Evolutionary conservation across 2,113 vertebrate genomes (phyloP), one percentile per base, ranked within the genome.

Genomic region (Acrocephalus kingi): DNA sequence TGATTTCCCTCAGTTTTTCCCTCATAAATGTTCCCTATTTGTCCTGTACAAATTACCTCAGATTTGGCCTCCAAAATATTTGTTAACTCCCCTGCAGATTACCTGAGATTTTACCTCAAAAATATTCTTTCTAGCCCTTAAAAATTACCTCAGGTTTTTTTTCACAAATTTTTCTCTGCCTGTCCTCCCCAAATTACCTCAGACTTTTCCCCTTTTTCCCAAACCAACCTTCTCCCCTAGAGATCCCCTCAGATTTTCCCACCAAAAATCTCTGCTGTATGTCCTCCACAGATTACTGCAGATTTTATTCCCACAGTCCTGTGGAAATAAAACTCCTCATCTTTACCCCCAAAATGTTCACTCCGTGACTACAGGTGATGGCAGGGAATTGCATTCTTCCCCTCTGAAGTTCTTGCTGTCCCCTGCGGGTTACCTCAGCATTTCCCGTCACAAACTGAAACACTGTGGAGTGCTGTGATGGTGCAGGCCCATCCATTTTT

Each of bases 231-330:
- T n/a, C 9, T 24, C 12, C 16, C 13, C 13, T 16, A 28, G 10
- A 46, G 18, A 17, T 28, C 24, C 3, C 10, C 54, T 58, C 43
- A 30, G 15, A 23, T 48, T 30, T 75, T 48, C 10, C 24, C 5
- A 0, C 25, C 33, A 35, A 17, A 46, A 59, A 46, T 17, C 8
- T 18, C 41, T 1, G 1, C 54, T 75, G 1, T 9, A 30, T 30
- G 11, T 46, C 19, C 41, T 35, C 28, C 56, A 61, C 15, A 11
- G 9, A 31, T 49, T 39, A 14, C 6, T 3, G 3, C n/a, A 69
- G 25, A 0, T 37, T 69, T 51, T 39, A 22, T 22, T 51, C 48
- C 68, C 25, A 39, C 27, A 1, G 4, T 20, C 37, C 22, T 6
- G 16, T 43, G 37, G 27, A 30, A 61, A 61, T 48, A 19, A 24